Evolutionary conservation across 2,797 vertebrate genomes (phyloP).

Genomic region (Lepus oiostolus): DNA sequence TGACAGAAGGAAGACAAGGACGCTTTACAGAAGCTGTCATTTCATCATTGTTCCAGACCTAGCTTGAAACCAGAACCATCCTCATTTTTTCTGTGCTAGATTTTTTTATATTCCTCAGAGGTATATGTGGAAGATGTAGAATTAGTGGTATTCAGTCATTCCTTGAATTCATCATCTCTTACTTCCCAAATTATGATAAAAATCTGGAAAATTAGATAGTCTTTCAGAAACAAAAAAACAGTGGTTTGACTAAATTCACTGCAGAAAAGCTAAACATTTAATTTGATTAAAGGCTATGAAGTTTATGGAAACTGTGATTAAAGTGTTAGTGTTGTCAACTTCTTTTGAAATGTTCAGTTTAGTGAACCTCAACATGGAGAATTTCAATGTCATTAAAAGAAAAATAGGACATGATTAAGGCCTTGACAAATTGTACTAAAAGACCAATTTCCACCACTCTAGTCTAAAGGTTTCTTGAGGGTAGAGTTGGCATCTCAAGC

Average conservation of each 20-base stretch:
- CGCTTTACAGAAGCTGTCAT: conserved; percentile 1
- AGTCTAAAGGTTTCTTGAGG: conserved; percentile 2
- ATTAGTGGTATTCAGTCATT: neutral
- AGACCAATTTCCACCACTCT: neutral
- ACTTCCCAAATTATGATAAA: conserved; percentile 46
- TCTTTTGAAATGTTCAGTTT: conserved; percentile 36
- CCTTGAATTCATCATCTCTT: neutral
- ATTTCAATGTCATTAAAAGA: conserved; percentile 43
- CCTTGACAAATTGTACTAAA: neutral
- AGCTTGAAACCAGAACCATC: conserved; percentile 5
- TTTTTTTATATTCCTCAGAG: conserved; percentile 17
- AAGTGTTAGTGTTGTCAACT: conserved; percentile 38
- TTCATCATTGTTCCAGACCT: conserved; percentile 15
- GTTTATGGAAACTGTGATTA: neutral
- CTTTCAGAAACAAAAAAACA: neutral
- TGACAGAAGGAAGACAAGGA: neutral
- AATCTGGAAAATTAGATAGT: conserved; percentile 30
- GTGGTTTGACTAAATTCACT: conserved; percentile 42
- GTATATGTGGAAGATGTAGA: neutral
- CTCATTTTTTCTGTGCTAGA: conserved; percentile 58
- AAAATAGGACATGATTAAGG: conserved; percentile 4
- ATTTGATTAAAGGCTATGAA: neutral
- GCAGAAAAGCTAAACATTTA: conserved; percentile 42
- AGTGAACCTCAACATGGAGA: neutral
- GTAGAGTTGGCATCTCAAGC: neutral